Evolutionary conservation across 2,888 invertebrate genomes (phyloP), one percentile per base, ranked within the genome.

Genomic region (Auanema freiburgensis): DNA sequence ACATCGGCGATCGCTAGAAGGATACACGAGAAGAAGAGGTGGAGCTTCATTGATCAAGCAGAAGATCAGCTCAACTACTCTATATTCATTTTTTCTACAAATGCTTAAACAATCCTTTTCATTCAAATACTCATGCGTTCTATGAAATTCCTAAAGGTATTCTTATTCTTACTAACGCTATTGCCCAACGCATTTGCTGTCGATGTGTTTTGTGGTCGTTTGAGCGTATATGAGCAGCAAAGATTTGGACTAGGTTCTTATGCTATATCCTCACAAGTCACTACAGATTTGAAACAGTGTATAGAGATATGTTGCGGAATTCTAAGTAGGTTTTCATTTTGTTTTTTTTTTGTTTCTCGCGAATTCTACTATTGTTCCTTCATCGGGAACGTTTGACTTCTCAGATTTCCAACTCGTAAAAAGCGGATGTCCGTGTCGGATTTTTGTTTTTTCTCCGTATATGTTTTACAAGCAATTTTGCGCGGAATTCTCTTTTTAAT

Each of bases 191-290:
- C 33, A 16, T 2, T 23, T 23, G 58, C 59, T 25, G 25, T 71
- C 25, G 79, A 79, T 61, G 73, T 76, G 6, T 79, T 79, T 53
- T 79, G 79, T 59, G 79, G 79, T 2, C 57, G 72, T 25, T 64
- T 79, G 14, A 68, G 63, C 23, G 65, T 79, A 49, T 71, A 70
- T 67, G 77, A 79, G 46, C 78, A 79, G 56, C 68, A 79, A 54
- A 64, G 79, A 62, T 77, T 79, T 52, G 71, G 71, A n/a, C 57
- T 64, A 44, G 65, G 67, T 16, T 72, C 74, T 18, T 42, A 63
- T 54, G 75, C 71, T 2, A 57, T 79, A 55, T 68, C 70, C 12
- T 69, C 72, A 10, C 79, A 74, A 41, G 69, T 59, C 25, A 77
- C 77, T 10, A 40, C 40, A 25, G 78, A 79, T 63, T 56, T 79